Conservation (phyloP, 1,140 invertebrate genomes). For the Drosophila santomea region DNA sequence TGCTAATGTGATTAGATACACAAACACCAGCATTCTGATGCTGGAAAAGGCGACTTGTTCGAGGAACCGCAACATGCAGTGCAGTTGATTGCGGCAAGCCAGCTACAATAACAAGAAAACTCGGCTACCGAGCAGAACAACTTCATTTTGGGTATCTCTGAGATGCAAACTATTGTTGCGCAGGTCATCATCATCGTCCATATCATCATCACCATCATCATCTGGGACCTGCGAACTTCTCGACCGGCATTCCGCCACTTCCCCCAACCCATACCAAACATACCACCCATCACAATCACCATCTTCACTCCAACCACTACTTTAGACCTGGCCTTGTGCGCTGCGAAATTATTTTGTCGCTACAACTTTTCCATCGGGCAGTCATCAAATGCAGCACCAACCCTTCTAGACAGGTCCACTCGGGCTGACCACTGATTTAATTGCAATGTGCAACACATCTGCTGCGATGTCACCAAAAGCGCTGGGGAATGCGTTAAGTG, state of each 20-base stretch:
- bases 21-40: constrained; percentile 16
- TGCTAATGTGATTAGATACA: constrained; percentile 82
- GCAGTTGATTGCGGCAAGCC: constrained; percentile 79
- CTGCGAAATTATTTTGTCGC: constrained; percentile 56
- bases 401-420: constrained; percentile 27
- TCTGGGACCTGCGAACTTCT: constrained; percentile 53
- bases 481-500: constrained; percentile 8
- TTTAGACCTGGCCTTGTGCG: constrained; percentile 32
- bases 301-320: background rate
- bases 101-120: constrained; percentile 48
- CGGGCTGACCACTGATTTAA: constrained; percentile 61
- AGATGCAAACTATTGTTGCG: constrained; percentile 81
- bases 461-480: constrained; percentile 1
- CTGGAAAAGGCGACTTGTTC: constrained; percentile 34
- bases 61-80: constrained; percentile 77
- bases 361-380: constrained; percentile 77
- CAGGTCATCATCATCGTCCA: constrained; percentile 66
- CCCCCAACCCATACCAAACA: background rate
- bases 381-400: constrained; percentile 67
- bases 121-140: constrained; percentile 15
- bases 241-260: constrained; percentile 13
- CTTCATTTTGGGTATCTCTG: constrained; percentile 57
- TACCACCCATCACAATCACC: background rate
- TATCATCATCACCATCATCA: constrained; percentile 27
- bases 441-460: constrained; percentile 72